phyloP scores from a whole-genome alignment of 1,140 invertebrate species.

The Pachypsylla venusta region DNA sequence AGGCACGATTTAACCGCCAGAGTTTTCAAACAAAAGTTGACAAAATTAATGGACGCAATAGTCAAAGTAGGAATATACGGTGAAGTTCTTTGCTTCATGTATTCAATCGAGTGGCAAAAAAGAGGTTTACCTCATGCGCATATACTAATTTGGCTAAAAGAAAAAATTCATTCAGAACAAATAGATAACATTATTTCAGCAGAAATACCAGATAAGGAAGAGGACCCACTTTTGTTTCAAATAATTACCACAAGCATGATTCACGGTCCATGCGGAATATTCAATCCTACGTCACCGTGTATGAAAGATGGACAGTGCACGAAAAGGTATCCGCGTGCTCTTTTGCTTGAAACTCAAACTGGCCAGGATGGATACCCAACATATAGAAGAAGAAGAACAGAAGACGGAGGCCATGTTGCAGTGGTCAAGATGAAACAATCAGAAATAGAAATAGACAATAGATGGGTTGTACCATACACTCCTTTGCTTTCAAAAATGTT shows the following conservation, averaged over 20 bases:
- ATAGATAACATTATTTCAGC: constrained; percentile 36
- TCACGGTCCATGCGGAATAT: constrained; percentile 33
- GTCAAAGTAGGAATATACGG: constrained; percentile 10
- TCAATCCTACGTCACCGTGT: constrained; percentile 30
- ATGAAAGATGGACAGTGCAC: constrained; percentile 31
- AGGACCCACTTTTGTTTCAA: constrained; percentile 27
- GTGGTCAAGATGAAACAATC: constrained; percentile 3
- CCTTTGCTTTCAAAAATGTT: constrained; percentile 27
- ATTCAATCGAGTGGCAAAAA: constrained; percentile 34
- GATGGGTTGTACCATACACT: constrained; percentile 32
- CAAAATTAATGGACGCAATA: constrained; percentile 15
- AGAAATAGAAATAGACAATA: constrained; percentile 23
- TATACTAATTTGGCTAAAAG: neutral
- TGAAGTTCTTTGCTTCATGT: constrained; percentile 22
- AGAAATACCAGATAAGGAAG: constrained; percentile 31
- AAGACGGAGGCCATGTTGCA: constrained; percentile 14
- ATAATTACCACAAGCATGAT: constrained; percentile 34
- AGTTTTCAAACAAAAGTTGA: constrained; percentile 20
- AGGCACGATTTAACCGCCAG: constrained; percentile 17
- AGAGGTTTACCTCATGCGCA: constrained; percentile 21
- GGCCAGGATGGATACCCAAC: constrained; percentile 29
- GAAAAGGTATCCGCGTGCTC: constrained; percentile 23
- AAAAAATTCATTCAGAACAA: constrained; percentile 26
- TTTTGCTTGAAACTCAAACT: neutral
- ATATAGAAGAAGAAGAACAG: constrained; percentile 24